Conservation (phyloP, 2,113 vertebrate species). For the Trogon surrucura region DNA sequence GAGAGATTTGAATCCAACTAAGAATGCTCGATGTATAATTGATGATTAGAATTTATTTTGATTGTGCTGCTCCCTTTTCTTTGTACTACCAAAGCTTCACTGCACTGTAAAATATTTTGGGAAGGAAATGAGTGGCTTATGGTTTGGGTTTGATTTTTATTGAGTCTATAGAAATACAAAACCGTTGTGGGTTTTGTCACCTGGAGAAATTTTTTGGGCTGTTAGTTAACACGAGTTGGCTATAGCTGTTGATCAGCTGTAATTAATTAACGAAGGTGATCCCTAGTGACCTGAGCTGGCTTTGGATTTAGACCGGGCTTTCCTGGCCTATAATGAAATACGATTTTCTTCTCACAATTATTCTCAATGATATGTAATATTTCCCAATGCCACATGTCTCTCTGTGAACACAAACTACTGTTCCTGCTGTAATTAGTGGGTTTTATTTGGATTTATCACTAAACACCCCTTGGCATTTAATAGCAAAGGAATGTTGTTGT, state of each 20-base stretch:
- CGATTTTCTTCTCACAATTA: not conserved
- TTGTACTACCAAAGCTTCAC: not conserved
- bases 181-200: not conserved
- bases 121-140: not conserved
- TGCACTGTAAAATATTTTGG: not conserved
- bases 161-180: not conserved
- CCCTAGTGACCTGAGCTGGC: not conserved
- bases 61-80: not conserved
- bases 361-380: not conserved
- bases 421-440: not conserved
- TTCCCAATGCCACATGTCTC: not conserved
- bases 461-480: conserved; percentile 23
- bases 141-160: not conserved
- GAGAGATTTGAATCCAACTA: not conserved
- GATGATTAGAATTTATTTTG: conserved; percentile 56
- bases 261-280: not conserved
- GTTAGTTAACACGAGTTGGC: not conserved
- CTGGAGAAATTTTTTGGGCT: not conserved
- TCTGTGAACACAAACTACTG: not conserved
- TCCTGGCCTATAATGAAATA: not conserved
- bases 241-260: not conserved
- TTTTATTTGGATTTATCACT: conserved; percentile 12
- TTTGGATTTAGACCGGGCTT: not conserved
- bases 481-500: not conserved
- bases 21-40: conserved; percentile 41